These are phyloP conservation scores for Bubalus kerabau DNA, from an alignment of 2,113 vertebrate species.

Conservation along the genomic window DNA sequence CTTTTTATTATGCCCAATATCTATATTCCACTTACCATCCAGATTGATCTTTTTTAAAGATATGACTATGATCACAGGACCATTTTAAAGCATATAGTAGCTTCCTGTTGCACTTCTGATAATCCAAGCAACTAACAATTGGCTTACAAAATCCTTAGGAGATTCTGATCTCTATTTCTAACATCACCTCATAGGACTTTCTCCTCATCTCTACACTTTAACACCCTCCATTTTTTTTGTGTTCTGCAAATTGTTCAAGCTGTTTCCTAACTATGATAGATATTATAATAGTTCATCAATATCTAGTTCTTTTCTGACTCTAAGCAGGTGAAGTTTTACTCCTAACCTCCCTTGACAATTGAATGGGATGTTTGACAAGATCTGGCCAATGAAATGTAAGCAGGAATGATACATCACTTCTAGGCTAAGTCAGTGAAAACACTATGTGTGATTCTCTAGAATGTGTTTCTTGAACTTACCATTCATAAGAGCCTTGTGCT, in stretches of 20 bases:
- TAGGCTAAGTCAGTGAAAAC: background rate
- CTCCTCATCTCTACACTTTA: background rate
- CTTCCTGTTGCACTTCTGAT: background rate
- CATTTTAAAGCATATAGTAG: background rate
- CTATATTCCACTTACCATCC: background rate
- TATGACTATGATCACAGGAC: background rate
- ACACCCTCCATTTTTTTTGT: background rate
- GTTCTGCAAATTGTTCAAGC: background rate
- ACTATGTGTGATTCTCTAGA: background rate
- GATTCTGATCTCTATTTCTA: background rate
- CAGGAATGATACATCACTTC: background rate
- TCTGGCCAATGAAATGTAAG: background rate
- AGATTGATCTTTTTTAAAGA: background rate
- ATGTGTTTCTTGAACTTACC: background rate
- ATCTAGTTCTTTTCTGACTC: background rate
- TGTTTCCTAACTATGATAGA: background rate
- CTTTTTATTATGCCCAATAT: background rate
- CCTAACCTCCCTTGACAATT: background rate
- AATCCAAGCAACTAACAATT: background rate
- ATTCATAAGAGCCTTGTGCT: background rate
- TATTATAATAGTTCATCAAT: background rate
- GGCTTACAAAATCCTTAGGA: background rate
- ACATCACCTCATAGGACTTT: background rate
- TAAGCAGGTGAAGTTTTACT: background rate
- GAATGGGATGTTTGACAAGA: background rate